These are phyloP conservation scores for Aleiodes testaceus DNA, from an alignment of 2,888 invertebrate species.

Conservation along the genomic window DNA sequence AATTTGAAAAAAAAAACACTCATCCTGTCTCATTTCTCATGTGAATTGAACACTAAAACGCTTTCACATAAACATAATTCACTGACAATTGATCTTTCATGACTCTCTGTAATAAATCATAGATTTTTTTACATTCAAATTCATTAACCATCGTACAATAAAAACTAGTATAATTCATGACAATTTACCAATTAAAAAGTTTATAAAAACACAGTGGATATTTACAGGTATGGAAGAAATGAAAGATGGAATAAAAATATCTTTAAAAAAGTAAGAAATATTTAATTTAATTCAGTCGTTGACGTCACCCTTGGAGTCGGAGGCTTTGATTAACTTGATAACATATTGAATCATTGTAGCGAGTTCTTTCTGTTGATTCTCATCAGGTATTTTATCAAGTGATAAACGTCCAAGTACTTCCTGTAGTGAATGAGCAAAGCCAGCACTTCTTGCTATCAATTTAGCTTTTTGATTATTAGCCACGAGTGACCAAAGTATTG, in stretches of 20 bases:
- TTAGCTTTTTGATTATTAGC: constrained; percentile 83
- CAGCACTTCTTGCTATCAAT: constrained; percentile 74
- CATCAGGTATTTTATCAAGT: constrained; percentile 59
- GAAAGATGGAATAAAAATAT: neutral
- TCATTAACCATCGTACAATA: too few species aligned
- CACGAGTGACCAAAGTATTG: constrained; percentile 80
- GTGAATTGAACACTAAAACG: too few species aligned
- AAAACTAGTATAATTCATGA: too few species aligned
- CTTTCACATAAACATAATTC: too few species aligned
- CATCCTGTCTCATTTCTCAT: too few species aligned
- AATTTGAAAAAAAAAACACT: too few species aligned
- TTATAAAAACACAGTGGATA: neutral
- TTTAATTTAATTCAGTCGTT: constrained; percentile 34
- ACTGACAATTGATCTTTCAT: too few species aligned
- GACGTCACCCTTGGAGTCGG: constrained; percentile 54
- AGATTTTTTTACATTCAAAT: too few species aligned
- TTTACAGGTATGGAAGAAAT: neutral
- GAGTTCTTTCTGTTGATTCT: constrained; percentile 63
- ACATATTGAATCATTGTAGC: constrained; percentile 65
- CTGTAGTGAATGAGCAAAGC: constrained; percentile 73
- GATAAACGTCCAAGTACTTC: constrained; percentile 72
- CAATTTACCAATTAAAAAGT: neutral
- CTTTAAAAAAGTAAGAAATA: neutral
- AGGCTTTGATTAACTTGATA: constrained; percentile 60
- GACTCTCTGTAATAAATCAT: too few species aligned